phyloP scores from a whole-genome alignment of 1,140 invertebrate species.

The Stegodyphus dumicola region DNA sequence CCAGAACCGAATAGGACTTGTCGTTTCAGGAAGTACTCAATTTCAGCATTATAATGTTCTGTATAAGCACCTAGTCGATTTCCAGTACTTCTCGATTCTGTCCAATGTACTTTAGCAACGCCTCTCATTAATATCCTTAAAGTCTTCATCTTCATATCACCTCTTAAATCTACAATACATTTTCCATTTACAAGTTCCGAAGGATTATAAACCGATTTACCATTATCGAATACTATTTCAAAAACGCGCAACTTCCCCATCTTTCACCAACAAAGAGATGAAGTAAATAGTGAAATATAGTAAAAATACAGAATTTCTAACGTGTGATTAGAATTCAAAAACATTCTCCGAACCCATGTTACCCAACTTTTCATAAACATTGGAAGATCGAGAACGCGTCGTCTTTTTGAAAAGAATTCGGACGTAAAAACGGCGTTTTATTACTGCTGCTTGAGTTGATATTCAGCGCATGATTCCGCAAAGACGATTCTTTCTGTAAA shows the following conservation, averaged over 20 bases:
- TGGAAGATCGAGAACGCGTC: too few relatives aligned
- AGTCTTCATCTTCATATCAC: slow-evolving; percentile 70
- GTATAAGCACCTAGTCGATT: slow-evolving; percentile 71
- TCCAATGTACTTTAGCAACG: slow-evolving; percentile 72
- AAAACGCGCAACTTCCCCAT: slow-evolving; percentile 72
- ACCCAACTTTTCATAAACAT: too few relatives aligned
- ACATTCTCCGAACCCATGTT: too few relatives aligned
- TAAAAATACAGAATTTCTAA: too few relatives aligned
- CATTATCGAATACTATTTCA: slow-evolving; percentile 69
- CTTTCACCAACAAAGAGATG: too few relatives aligned
- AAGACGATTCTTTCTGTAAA: too few relatives aligned
- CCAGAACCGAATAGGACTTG: slow-evolving; percentile 71
- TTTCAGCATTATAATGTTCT: slow-evolving; percentile 71
- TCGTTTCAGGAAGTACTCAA: slow-evolving; percentile 71
- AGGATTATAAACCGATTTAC: slow-evolving; percentile 70
- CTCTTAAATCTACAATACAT: slow-evolving; percentile 70
- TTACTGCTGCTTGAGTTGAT: too few relatives aligned
- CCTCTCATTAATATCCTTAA: slow-evolving; percentile 70
- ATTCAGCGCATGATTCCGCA: too few relatives aligned
- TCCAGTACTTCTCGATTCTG: slow-evolving; percentile 70
- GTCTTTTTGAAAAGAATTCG: too few relatives aligned
- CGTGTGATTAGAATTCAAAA: too few relatives aligned
- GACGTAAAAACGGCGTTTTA: too few relatives aligned
- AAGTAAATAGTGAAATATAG: too few relatives aligned
- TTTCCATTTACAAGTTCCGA: slow-evolving; percentile 69